A percentile compares a stretch with the other conserved stretches of the same genome.
These are phyloP conservation scores for Porites rus DNA, from an alignment of 92 coral and sea anemone genomes.

Conservation along the genomic window DNA sequence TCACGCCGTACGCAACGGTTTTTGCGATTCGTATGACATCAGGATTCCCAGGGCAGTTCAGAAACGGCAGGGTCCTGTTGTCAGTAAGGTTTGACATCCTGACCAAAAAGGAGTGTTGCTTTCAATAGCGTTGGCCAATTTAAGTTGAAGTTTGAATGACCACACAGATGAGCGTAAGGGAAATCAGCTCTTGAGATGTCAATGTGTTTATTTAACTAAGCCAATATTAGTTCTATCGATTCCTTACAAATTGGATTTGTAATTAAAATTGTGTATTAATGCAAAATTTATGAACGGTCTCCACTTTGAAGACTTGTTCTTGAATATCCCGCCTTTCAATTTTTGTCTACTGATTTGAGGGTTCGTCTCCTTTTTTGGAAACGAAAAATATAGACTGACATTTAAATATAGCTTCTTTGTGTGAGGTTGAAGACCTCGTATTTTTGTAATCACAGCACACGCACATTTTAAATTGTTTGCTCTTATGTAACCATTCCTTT, in stretches of 20 bases:
- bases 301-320: neutral
- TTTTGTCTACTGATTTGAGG: neutral
- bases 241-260: neutral
- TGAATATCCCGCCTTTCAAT: neutral
- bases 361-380: too few species aligned
- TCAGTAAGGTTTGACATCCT: neutral
- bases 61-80: neutral
- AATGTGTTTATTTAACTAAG: neutral
- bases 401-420: neutral
- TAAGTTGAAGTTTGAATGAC: slow-evolving; percentile 2
- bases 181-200: slow-evolving; percentile 9
- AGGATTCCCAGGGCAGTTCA: neutral
- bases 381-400: neutral
- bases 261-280: slow-evolving; percentile 12
- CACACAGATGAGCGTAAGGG: neutral
- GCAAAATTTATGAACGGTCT: neutral
- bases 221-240: slow-evolving; percentile 23
- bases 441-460: neutral
- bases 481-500: neutral
- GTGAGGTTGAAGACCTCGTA: neutral
- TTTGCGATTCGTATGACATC: neutral
- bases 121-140: slow-evolving; percentile 7
- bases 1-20: slow-evolving; percentile 7
- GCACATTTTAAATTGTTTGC: slow-evolving; percentile 25
- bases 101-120: neutral